Evolutionary conservation across 2,797 vertebrate genomes (phyloP).

Genomic region (Sylvia borin): DNA sequence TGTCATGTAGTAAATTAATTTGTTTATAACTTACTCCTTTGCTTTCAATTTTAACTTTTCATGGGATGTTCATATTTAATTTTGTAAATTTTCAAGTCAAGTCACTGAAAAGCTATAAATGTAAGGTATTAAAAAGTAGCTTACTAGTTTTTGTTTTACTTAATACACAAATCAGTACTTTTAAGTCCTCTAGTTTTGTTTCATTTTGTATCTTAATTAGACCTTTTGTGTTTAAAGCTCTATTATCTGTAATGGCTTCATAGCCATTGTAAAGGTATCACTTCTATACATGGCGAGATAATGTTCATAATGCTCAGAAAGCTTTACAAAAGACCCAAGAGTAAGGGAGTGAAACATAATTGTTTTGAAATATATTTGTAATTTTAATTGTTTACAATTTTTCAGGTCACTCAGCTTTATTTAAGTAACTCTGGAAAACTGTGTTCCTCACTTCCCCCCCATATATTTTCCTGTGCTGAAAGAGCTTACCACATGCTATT

Average conservation of each 20-base stretch:
- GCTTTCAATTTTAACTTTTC: neutral
- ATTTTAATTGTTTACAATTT: neutral
- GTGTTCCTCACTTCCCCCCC: constrained; percentile 90
- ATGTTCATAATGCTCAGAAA: neutral
- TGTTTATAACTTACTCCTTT: neutral
- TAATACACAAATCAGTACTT: neutral
- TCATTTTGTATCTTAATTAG: neutral
- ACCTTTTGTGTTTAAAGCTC: neutral
- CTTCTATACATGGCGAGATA: neutral
- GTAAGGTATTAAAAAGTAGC: neutral
- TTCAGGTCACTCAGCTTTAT: constrained; percentile 94
- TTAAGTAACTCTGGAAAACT: constrained; percentile 85
- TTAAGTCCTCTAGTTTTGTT: neutral
- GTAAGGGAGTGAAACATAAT: neutral
- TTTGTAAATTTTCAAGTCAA: neutral
- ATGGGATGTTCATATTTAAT: neutral
- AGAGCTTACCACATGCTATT: constrained; percentile 92
- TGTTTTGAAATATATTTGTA: neutral
- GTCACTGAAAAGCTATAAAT: neutral
- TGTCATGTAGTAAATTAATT: neutral
- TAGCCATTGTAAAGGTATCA: neutral
- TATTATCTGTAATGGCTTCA: neutral
- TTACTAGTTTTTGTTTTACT: neutral
- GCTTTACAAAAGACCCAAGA: neutral
- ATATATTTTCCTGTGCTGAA: constrained; percentile 94